Conservation (phyloP, 2,113 vertebrate species). For the Cranoglanis bouderius region DNA sequence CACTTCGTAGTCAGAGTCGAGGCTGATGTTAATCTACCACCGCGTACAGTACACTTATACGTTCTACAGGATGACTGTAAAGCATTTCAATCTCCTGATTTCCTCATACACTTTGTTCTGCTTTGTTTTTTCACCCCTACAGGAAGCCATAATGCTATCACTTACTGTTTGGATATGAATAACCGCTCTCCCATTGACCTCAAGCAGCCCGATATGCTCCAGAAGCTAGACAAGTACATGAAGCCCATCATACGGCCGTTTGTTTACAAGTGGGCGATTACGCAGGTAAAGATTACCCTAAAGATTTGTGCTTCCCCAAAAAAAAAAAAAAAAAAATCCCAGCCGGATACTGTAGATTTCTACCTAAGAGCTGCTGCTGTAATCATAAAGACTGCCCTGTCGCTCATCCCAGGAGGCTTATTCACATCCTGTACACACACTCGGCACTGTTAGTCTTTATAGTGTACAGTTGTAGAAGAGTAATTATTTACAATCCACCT, state of each 20-base stretch:
- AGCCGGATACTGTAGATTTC: not conserved
- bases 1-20: not conserved
- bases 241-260: constrained; percentile 77
- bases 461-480: not conserved
- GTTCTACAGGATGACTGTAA: not conserved
- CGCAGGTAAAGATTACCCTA: constrained; percentile 68
- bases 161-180: constrained; percentile 78
- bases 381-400: not conserved
- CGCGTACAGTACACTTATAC: not conserved
- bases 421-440: not conserved
- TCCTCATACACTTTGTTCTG: not conserved
- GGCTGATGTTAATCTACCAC: not conserved
- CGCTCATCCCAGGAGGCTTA: not conserved
- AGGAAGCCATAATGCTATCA: constrained; percentile 80
- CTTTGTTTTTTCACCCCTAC: not conserved
- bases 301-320: not conserved
- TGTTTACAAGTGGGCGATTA: constrained; percentile 78
- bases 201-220: constrained; percentile 75
- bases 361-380: not conserved
- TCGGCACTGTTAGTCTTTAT: not conserved
- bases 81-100: not conserved
- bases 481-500: not conserved
- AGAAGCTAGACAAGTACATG: constrained; percentile 76
- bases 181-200: constrained; percentile 75
- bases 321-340: not conserved